Evolutionary conservation across 2,888 invertebrate genomes (phyloP), one percentile per base, ranked within the genome.

Genomic region (Erynnis tages): DNA sequence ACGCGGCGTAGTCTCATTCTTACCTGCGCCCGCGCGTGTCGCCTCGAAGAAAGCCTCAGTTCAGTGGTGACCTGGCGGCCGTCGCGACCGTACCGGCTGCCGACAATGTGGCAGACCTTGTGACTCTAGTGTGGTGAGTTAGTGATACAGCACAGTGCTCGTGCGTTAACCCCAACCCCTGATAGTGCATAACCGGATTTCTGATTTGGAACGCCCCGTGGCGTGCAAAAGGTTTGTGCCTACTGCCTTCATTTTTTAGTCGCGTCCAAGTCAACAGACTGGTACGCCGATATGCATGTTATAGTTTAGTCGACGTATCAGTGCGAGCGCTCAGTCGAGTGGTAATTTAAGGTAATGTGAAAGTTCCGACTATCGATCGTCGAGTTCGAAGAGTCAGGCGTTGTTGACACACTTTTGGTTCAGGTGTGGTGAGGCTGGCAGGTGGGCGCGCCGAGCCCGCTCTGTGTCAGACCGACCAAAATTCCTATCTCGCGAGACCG

Each of bases 331-430:
- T 68, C 67, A 66, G 70, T 67, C 70, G 69, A 75, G 76, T 79
- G 82, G 76, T 83, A 80, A 81, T 82, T 82, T 82, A 84, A 85
- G 83, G 81, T 84, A 77, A 88, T 86, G 89, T 89, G 89, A 89
- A 89, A 89, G 88, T 88, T 81, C 73, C 75, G 78, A 76, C 82
- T 78, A 82, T 81, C 74, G 78, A 77, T 80, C 78, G 79, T 61
- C 65, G 80, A 73, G 75, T 79, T 79, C 76, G 79, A 82, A 77
- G 82, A 85, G 84, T 84, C 76, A 76, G 75, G 67, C 73, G 61
- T 27, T 68, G 80, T 73, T 88, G 88, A 87, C 88, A 89, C 74
- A 89, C 88, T 87, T 88, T 85, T 85, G 78, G 76, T 72, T 83
- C 86, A 84, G 84, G 85, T 84, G 85, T 77, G 82, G 79, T 76